Percentiles rank a stretch among this genome's conserved stretches.
phyloP scores from a whole-genome alignment of 2,888 invertebrate species.

The Rhamphomyia laevipes region DNA sequence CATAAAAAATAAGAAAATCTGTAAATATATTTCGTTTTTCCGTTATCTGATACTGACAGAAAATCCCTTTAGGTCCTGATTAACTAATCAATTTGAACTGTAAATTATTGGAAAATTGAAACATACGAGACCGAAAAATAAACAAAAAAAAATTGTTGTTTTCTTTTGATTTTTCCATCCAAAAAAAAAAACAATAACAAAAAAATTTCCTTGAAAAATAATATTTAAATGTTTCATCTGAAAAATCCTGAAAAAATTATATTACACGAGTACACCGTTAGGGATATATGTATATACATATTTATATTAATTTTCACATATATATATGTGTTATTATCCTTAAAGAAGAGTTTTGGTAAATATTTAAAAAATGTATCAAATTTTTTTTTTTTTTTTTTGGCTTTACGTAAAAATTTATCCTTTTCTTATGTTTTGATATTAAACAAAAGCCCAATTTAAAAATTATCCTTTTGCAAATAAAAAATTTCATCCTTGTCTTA shows the following conservation, averaged over 20 bases:
- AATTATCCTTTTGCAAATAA: too few species aligned
- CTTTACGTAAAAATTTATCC: too few species aligned
- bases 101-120: not conserved
- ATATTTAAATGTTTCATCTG: conserved; percentile 1
- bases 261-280: too few species aligned
- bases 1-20: too few species aligned
- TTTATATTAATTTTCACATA: too few species aligned
- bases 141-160: conserved; percentile 1
- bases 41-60: not conserved
- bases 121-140: not conserved
- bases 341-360: too few species aligned
- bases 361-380: too few species aligned
- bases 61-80: not conserved
- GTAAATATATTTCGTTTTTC: too few species aligned
- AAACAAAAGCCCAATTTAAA: not conserved
- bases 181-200: conserved; percentile 8
- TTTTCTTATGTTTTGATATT: not conserved
- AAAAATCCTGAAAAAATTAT: not conserved
- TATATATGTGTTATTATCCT: too few species aligned
- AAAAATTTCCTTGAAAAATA: conserved; percentile 8
- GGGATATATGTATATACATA: too few species aligned
- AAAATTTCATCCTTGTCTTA: too few species aligned
- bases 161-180: not conserved
- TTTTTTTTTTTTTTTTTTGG: too few species aligned
- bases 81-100: conserved; percentile 1